A percentile compares a stretch with the other conserved stretches of the same genome.
Conservation (phyloP, 2,797 vertebrate genomes). For the Taeniopygia guttata region DNA sequence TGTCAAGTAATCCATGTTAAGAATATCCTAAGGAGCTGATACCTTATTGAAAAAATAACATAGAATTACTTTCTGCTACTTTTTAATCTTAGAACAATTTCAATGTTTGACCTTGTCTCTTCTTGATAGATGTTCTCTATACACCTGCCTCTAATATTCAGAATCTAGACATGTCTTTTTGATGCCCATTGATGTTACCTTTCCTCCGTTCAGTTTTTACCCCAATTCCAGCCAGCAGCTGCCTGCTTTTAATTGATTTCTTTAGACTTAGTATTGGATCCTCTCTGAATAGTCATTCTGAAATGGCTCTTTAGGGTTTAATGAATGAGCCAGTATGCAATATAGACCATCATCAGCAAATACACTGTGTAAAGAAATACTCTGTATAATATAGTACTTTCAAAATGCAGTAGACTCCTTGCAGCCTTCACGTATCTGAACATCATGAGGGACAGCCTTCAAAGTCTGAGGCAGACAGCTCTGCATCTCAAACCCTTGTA, state of each 20-base stretch:
- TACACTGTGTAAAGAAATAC: background rate
- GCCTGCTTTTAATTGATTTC: background rate
- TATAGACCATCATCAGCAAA: background rate
- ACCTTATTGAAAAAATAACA: background rate
- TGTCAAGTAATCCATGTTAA: fast-evolving
- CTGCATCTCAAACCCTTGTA: background rate
- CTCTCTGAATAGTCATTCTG: background rate
- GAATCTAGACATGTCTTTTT: background rate
- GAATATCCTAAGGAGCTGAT: background rate
- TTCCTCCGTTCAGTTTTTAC: background rate
- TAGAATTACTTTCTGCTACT: background rate
- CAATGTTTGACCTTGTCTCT: background rate
- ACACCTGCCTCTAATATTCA: background rate
- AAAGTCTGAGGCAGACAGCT: background rate
- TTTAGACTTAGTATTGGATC: background rate
- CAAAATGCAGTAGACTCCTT: background rate
- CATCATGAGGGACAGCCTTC: background rate
- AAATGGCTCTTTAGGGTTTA: background rate
- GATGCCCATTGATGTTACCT: background rate
- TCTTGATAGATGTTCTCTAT: background rate
- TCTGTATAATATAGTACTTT: background rate
- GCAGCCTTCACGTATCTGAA: background rate
- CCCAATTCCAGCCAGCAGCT: background rate
- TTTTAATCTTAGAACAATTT: background rate
- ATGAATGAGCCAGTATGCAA: background rate